These are phyloP conservation scores for Tenebrio molitor DNA, from an alignment of 1,140 invertebrate species.

Conservation along the genomic window DNA sequence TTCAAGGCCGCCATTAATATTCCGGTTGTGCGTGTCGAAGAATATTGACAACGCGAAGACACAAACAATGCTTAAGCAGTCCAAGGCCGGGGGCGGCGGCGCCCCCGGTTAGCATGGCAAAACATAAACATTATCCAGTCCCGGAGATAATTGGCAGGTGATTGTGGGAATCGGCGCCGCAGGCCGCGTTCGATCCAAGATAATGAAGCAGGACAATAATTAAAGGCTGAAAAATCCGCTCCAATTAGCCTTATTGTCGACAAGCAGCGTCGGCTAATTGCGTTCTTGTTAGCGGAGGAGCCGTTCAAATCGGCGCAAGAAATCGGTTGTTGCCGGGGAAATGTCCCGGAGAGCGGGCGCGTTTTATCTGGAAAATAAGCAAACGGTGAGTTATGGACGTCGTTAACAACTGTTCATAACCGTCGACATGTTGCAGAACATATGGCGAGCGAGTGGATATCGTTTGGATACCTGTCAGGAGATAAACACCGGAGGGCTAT, in stretches of 20 bases:
- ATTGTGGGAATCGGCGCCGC: too few species aligned
- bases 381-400: background rate
- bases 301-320: background rate
- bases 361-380: background rate
- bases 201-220: background rate
- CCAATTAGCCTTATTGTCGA: background rate
- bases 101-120: too few species aligned
- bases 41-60: too few species aligned
- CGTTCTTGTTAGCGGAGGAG: background rate
- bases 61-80: too few species aligned
- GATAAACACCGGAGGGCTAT: background rate
- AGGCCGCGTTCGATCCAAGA: too few species aligned
- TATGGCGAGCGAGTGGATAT: background rate
- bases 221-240: background rate
- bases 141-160: too few species aligned
- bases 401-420: background rate
- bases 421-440: slow-evolving; percentile 10
- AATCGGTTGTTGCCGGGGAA: background rate
- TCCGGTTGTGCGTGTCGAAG: too few species aligned
- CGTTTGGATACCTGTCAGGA: slow-evolving; percentile 2
- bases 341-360: background rate
- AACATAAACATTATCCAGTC: too few species aligned
- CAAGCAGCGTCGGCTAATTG: background rate
- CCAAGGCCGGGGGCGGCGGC: too few species aligned
- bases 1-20: too few species aligned